Percentiles rank a stretch among this genome's conserved stretches.
Evolutionary conservation across 2,797 vertebrate species (phyloP).

Genomic region (Cryptoprocta ferox): DNA sequence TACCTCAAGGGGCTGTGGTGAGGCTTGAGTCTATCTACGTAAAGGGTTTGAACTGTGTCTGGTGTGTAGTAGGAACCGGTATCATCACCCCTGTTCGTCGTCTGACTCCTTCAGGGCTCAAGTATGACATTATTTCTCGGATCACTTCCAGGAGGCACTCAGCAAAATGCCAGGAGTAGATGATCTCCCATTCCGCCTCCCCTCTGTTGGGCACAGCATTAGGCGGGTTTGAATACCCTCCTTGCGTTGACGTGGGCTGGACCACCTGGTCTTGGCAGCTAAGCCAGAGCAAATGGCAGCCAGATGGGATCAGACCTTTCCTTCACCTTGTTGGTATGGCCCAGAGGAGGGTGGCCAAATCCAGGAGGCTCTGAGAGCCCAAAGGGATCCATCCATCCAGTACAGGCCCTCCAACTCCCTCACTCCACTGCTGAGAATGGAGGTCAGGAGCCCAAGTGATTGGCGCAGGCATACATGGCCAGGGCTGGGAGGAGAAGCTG

Average conservation of each 20-base stretch:
- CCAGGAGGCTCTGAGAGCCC: background rate
- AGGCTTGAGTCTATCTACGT: background rate
- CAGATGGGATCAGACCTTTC: background rate
- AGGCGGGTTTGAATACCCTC: background rate
- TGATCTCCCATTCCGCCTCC: background rate
- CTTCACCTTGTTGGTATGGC: background rate
- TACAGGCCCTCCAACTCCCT: background rate
- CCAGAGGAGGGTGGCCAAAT: background rate
- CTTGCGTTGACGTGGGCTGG: background rate
- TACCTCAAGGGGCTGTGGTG: too few relatives aligned
- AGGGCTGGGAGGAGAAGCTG: background rate
- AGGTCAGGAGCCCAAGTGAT: background rate
- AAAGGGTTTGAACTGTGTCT: too few relatives aligned
- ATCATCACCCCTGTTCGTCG: accelerated
- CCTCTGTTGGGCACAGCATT: too few relatives aligned
- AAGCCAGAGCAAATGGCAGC: background rate
- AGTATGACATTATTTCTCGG: background rate
- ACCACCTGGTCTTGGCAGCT: background rate
- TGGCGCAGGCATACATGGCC: background rate
- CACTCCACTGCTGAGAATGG: background rate
- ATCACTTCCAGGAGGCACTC: accelerated
- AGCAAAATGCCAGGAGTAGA: background rate
- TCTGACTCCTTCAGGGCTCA: accelerated
- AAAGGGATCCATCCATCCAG: too few relatives aligned
- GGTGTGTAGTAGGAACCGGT: accelerated